phyloP scores from a whole-genome alignment of 2,113 vertebrate genomes.

The Nothoprocta pentlandii region DNA sequence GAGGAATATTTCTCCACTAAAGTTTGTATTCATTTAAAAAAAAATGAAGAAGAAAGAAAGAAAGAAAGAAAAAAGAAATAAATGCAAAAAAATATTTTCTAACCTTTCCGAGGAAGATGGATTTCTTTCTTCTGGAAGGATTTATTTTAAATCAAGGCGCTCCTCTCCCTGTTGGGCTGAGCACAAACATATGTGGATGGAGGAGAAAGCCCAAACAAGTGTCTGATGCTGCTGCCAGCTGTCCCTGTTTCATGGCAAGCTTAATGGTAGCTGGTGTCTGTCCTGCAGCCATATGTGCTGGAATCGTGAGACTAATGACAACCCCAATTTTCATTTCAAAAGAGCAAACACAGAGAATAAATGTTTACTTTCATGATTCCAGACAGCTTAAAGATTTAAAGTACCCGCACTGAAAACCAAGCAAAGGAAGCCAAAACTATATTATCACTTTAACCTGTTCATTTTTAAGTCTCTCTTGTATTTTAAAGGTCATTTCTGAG shows the following conservation, averaged over 20 bases:
- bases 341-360: constrained; percentile 21
- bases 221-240: constrained; percentile 6
- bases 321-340: constrained; percentile 24
- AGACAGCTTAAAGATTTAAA: background rate
- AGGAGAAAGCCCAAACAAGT: constrained; percentile 33
- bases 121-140: constrained; percentile 52
- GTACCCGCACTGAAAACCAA: background rate
- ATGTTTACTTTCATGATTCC: constrained; percentile 6
- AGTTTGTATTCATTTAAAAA: constrained; percentile 72
- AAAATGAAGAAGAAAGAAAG: background rate
- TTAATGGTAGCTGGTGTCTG: background rate
- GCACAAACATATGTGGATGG: background rate
- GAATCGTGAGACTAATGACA: background rate
- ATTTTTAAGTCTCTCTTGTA: background rate
- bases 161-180: constrained; percentile 11
- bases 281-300: background rate
- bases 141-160: constrained; percentile 13
- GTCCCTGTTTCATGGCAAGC: constrained; percentile 12
- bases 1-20: constrained; percentile 73
- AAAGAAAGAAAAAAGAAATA: constrained; percentile 71
- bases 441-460: background rate
- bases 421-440: background rate
- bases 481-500: constrained; percentile 13
- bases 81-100: constrained; percentile 78
- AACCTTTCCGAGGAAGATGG: constrained; percentile 66